Percentiles rank a stretch among this genome's conserved stretches.
Evolutionary conservation across 2,113 vertebrate species (phyloP).

Genomic region (Oryzias melastigma): DNA sequence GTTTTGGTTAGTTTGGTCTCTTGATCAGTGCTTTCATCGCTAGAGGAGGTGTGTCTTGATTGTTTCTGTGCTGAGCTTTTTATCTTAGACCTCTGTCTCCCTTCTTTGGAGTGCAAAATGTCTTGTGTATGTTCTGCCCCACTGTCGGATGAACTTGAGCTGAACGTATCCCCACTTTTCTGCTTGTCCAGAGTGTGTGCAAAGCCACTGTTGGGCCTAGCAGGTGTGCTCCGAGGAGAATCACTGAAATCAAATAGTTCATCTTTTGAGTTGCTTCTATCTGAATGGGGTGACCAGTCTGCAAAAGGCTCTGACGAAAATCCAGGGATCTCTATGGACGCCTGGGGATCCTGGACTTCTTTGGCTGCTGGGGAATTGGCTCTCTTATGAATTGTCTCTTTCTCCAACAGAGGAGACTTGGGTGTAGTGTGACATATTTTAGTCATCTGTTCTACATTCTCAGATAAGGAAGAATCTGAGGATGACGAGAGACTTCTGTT

Average conservation of each 20-base stretch:
- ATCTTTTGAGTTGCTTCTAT: constrained; percentile 40
- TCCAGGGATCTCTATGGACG: constrained; percentile 13
- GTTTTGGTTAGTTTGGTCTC: neutral
- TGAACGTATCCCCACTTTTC: constrained; percentile 25
- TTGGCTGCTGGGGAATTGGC: constrained; percentile 2
- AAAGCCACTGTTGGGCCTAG: constrained; percentile 44
- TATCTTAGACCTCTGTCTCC: neutral
- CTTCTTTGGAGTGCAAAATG: constrained; percentile 47
- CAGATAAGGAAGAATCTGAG: constrained; percentile 57
- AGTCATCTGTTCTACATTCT: constrained; percentile 9
- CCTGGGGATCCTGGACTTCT: constrained; percentile 11
- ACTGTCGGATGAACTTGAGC: constrained; percentile 64
- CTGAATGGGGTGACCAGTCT: constrained; percentile 42
- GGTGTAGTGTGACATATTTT: neutral
- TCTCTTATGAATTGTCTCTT: constrained; percentile 49
- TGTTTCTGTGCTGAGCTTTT: constrained; percentile 6
- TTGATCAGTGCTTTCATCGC: constrained; percentile 28
- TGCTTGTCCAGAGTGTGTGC: constrained; percentile 26
- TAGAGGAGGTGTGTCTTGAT: constrained; percentile 18
- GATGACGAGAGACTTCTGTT: constrained; percentile 47
- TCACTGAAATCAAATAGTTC: constrained; percentile 79
- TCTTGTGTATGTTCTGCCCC: constrained; percentile 54
- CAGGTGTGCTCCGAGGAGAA: constrained; percentile 51
- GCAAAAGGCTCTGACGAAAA: constrained; percentile 53
- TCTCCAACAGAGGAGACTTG: constrained; percentile 4